Conservation (phyloP, 2,888 invertebrate genomes). For the Adelognathus sp. region DNA sequence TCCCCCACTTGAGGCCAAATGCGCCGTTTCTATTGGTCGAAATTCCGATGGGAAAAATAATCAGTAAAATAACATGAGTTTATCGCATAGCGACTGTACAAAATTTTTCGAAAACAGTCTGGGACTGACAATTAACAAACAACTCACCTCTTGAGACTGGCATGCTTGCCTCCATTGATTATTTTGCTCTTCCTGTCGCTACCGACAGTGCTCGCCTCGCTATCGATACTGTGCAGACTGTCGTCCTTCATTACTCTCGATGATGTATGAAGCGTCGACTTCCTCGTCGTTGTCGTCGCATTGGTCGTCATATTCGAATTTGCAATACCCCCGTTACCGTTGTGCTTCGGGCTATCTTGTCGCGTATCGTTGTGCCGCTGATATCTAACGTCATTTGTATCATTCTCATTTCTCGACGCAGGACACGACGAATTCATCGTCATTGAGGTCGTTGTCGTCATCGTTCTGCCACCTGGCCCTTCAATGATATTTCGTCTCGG, state of each 20-base stretch:
- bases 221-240: conserved; percentile 87
- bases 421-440: conserved; percentile 59
- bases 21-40: too few relatives aligned
- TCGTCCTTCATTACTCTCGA: conserved; percentile 84
- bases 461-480: conserved; percentile 67
- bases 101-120: too few relatives aligned
- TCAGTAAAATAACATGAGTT: too few relatives aligned
- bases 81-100: too few relatives aligned
- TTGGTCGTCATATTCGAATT: conserved; percentile 30
- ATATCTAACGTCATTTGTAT: conserved; percentile 41
- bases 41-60: too few relatives aligned
- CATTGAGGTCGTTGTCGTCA: conserved; percentile 51
- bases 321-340: conserved; percentile 68
- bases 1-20: too few relatives aligned
- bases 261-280: conserved; percentile 73
- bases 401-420: conserved; percentile 59
- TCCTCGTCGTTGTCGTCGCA: conserved; percentile 73
- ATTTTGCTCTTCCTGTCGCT: conserved; percentile 87
- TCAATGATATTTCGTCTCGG: conserved; percentile 53
- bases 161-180: conserved; percentile 88
- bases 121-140: too few relatives aligned
- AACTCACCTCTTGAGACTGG: conserved; percentile 87
- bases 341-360: conserved; percentile 74
- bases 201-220: conserved; percentile 85
- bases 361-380: conserved; percentile 60